Evolutionary conservation across 2,113 vertebrate species (phyloP).

Genomic region (Saccopteryx leptura): DNA sequence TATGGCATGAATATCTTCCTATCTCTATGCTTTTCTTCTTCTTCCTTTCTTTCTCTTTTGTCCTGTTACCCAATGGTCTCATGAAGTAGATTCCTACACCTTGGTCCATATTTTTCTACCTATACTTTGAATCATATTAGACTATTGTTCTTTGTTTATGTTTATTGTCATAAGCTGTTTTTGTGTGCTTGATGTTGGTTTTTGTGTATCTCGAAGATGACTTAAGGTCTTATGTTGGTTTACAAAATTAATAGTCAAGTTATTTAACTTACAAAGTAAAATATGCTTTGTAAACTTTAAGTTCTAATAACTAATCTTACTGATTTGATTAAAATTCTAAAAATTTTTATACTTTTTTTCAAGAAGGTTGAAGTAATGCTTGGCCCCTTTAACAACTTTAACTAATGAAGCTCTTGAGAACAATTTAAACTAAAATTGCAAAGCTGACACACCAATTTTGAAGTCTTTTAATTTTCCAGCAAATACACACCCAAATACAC

Average conservation of each 20-base stretch:
- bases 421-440: not conserved
- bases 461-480: not conserved
- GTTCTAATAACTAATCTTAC: not conserved
- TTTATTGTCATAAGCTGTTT: not conserved
- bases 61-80: not conserved
- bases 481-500: not conserved
- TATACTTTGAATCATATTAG: too few relatives aligned
- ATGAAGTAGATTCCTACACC: not conserved
- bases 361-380: not conserved
- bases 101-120: not conserved
- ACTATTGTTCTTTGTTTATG: not conserved
- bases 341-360: not conserved
- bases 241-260: not conserved
- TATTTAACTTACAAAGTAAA: not conserved
- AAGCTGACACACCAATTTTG: not conserved
- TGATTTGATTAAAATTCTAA: conserved; percentile 26
- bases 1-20: not conserved
- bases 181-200: not conserved
- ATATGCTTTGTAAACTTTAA: not conserved
- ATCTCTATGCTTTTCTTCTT: not conserved
- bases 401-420: not conserved
- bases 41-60: not conserved
- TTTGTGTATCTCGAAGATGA: not conserved
- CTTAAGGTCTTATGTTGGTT: not conserved
- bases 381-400: not conserved